phyloP scores from a whole-genome alignment of 2,113 vertebrate species.

The Aegotheles bennettii region DNA sequence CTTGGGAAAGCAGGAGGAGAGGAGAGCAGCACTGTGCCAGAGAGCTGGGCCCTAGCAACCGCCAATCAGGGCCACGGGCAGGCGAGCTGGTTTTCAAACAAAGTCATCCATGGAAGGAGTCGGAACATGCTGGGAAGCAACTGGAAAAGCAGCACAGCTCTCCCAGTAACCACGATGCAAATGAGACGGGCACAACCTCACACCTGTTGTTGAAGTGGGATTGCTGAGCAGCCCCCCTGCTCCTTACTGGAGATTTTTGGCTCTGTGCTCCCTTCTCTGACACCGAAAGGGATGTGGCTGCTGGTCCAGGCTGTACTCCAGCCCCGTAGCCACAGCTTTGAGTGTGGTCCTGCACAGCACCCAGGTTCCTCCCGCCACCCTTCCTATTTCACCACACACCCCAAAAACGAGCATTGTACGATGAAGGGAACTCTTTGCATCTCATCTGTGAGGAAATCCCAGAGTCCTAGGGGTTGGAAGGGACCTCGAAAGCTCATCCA shows the following conservation, averaged over 20 bases:
- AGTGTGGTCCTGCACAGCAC: background rate
- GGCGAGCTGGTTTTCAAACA: background rate
- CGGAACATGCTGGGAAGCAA: background rate
- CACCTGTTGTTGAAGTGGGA: background rate
- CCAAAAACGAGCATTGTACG: rapidly evolving
- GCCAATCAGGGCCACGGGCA: background rate
- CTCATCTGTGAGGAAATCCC: rapidly evolving
- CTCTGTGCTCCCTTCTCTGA: background rate
- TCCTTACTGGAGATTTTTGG: background rate
- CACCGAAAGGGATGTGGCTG: background rate
- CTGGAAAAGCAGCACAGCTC: background rate
- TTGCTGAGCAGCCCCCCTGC: background rate
- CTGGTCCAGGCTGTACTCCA: rapidly evolving
- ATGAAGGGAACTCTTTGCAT: background rate
- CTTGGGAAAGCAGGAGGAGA: background rate
- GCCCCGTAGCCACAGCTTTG: background rate
- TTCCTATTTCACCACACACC: background rate
- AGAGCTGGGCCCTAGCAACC: background rate
- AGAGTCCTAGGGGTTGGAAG: too few relatives aligned
- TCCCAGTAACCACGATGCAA: background rate
- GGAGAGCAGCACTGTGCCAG: background rate
- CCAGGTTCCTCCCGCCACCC: background rate
- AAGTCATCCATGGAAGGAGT: background rate
- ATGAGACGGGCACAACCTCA: background rate
- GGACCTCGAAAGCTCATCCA: too few relatives aligned